These are phyloP conservation scores for Phataginus tetradactyla DNA, from an alignment of 2,797 vertebrate species.

Conservation along the genomic window DNA sequence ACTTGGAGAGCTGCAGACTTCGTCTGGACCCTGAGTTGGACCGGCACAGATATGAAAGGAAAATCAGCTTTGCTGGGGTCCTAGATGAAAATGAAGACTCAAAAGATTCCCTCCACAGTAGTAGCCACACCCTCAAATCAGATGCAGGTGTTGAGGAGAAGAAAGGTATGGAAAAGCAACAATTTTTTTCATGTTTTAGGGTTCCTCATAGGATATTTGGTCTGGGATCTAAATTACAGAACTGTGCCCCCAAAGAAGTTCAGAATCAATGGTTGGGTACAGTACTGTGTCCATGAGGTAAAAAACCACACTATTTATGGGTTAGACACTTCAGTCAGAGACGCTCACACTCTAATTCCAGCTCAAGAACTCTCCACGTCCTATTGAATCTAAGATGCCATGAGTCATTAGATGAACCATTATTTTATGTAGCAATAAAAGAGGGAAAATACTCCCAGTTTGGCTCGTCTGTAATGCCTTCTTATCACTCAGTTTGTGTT, in stretches of 20 bases:
- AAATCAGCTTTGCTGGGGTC: conserved; percentile 99
- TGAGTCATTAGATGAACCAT: neutral
- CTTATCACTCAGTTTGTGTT: neutral
- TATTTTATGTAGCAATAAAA: neutral
- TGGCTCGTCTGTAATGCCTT: neutral
- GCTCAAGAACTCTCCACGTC: neutral
- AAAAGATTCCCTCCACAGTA: conserved; percentile 97
- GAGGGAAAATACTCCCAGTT: neutral
- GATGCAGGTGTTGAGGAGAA: conserved; percentile 96
- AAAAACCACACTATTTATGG: neutral
- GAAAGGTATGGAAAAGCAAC: conserved; percentile 88
- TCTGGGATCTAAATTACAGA: conserved; percentile 61
- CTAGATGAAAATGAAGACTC: conserved; percentile 97
- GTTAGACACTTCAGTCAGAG: neutral
- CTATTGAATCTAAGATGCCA: neutral
- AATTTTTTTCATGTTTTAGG: conserved; percentile 61
- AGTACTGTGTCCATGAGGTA: neutral
- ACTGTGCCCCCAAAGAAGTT: conserved; percentile 63
- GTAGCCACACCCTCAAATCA: conserved; percentile 98
- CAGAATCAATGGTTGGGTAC: neutral
- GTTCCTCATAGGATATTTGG: conserved; percentile 71
- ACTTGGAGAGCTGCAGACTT: conserved; percentile 95
- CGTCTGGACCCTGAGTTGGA: conserved; percentile 97
- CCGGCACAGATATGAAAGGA: conserved; percentile 97
- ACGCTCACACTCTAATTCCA: neutral